Base-by-base conservation (phyloP, 1,140 invertebrate genomes). In the Acromyrmex echinatior region DNA sequence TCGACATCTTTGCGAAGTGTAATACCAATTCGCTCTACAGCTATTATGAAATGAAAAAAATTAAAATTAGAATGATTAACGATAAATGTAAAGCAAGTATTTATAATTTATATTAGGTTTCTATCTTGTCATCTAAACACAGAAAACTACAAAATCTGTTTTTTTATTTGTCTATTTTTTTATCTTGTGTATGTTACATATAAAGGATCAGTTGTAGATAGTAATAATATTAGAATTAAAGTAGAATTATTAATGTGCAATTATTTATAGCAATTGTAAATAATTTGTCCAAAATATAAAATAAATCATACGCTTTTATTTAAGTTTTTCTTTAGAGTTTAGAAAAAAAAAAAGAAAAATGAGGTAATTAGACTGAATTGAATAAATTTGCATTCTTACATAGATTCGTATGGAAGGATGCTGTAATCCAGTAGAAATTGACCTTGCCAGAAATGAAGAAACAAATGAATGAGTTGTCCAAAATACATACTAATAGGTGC, bases 361-460 rank as follows among this genome's bases (percentile, higher is more conserved):
- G 1, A 12, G 0, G 10, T 12, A 56, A 74, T 56, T 74, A 35
- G 28, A 56, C 18, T 73, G 31, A 39, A 5, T 70, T 70, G 1
- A 25, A 49, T 25, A 12, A 71, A 28, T 45, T 56, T 25, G 2
- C 25, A 21, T 66, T 66, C 66, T 81, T 58, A 71, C 65, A 81
- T 71, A 89, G 87, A 89, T 87, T 90, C 85, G 77, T 87, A 89
- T 82, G 88, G 90, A 91, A 92, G 86, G 89, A 90, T 71, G 88
- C 89, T 89, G 86, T 88, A 91, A 74, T 90, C 90, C 73, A 91
- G 86, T 82, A 90, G 80, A 80, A 76, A 90, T 86, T 86, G 90
- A 80, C 85, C 88, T 86, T 81, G 78, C 63, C 78, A 81, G 10
- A 58, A 81, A 3, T 70, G 65, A 9, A 81, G 49, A 56, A 70